Base-by-base conservation (phyloP, 2,113 vertebrate species). In the Drymodes brunneopygia region DNA sequence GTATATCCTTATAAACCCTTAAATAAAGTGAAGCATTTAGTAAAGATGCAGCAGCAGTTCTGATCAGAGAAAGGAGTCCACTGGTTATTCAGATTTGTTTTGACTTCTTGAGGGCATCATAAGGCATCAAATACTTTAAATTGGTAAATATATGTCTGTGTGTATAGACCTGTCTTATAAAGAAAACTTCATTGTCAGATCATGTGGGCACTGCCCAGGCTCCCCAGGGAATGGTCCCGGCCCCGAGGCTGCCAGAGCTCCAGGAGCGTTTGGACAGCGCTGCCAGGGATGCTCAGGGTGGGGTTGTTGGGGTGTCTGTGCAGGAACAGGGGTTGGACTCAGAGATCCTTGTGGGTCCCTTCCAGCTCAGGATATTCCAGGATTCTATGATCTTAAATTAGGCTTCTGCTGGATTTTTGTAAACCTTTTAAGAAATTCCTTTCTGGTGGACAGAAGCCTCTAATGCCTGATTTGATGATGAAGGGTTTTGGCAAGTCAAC, bases 221-320 rank as follows among this genome's bases (percentile, higher is more conserved):
- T 89, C 15, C 45, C 45, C 45, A 60, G 69, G 69, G 86, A 60
- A 73, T 74, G 45, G 38, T 38, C 38, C 57, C 6, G 0, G 50
- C 21, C 67, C 61, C n/a, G 1, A 69, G 54, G 70, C 60, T 82
- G 20, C 47, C 62, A 89, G 87, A 90, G 70, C 54, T 75, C 1
- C n/a, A 61, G 54, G 40, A 42, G 47, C 0, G 0, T 81, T 73
- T 81, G 51, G 69, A 12, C 38, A 81, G 0, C 0, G 0, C 47
- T 69, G 3, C 4, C 38, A 60, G 69, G 25, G 53, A 2, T 58
- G 62, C 16, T 0, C n/a, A 35, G n/a, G 21, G 14, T 24, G 25
- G 35, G 47, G 3, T 6, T 42, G 4, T 16, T 69, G 62, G 40
- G 47, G 15, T 5, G 4, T 10, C 54, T 90, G 14, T 1, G 54